These are phyloP conservation scores for Brachyrhaphis roseni DNA, from an alignment of 2,797 vertebrate species.

Conservation along the genomic window DNA sequence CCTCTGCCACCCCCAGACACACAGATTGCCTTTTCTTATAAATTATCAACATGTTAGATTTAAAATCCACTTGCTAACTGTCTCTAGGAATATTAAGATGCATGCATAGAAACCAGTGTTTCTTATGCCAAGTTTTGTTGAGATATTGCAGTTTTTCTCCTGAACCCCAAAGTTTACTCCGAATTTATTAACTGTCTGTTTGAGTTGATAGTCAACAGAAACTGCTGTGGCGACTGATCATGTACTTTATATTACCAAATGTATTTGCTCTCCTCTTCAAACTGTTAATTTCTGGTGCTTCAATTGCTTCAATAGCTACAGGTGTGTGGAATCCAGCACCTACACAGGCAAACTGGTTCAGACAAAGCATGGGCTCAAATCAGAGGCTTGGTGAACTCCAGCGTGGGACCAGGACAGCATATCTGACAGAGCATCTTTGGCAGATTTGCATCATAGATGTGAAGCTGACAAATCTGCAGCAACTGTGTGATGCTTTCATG, in stretches of 20 bases:
- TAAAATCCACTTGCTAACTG: slow-evolving; percentile 72
- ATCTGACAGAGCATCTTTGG: neutral
- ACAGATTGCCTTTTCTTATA: slow-evolving; percentile 78
- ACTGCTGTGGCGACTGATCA: neutral
- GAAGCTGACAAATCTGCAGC: neutral
- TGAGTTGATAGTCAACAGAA: neutral
- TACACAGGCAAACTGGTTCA: neutral
- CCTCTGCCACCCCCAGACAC: slow-evolving; percentile 71
- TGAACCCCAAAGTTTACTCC: slow-evolving; percentile 19
- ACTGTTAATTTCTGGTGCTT: neutral
- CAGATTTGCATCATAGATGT: neutral
- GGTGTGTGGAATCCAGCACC: neutral
- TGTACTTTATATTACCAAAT: neutral
- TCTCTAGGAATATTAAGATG: slow-evolving; percentile 51
- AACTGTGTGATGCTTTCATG: neutral
- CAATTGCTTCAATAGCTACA: neutral
- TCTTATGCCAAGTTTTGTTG: slow-evolving; percentile 43
- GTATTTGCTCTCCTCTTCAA: neutral
- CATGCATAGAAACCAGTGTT: slow-evolving; percentile 37
- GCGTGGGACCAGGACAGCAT: neutral
- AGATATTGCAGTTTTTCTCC: slow-evolving; percentile 11
- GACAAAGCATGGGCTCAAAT: neutral
- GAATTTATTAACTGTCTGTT: slow-evolving; percentile 4
- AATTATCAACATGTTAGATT: slow-evolving; percentile 78
- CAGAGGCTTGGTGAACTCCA: neutral